Base-by-base conservation (phyloP, 2,113 vertebrate genomes). In the Solea senegalensis region DNA sequence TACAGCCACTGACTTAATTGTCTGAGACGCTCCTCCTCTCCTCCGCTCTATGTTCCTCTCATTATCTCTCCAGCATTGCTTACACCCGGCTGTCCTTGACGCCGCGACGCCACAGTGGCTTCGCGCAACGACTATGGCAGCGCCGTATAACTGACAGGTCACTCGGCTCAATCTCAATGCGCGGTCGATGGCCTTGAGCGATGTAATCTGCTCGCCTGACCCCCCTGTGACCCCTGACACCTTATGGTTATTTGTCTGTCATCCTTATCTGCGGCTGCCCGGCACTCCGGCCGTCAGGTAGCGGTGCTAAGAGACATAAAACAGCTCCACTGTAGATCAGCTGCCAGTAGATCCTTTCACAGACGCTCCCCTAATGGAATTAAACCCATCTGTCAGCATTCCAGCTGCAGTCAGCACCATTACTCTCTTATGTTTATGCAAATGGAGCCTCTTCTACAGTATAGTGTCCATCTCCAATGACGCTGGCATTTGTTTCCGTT, bases 301-400 rank as follows among this genome's bases (percentile, higher is more conserved):
- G 12, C 45, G 45, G 26, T 4, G 44, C 45, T 14, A 48, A 4
- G 56, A 43, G 21, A 52, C 54, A 60, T 68, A 50, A 64, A 71
- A 27, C 5, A 5, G 15, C 57, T 70, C 15, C 70, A 70, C 53
- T 61, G 39, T 48, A 61, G 72, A 71, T 80, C 77, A 66, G 67
- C 72, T 34, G 66, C 66, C 61, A 13, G 78, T 77, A 65, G 57
- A 11, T 69, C 65, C 67, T 70, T n/a, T 56, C 56, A 50, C 76
- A 52, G 74, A 16, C 46, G 69, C 64, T 83, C 84, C 74, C 86
- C 76, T 86, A 88, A 82, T 84, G 74, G 71, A 87, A 91, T 90
- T 84, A 88, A 89, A 87, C 5, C 70, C 72, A 76, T 85, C 57
- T 11, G 54, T 87, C 81, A 78, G 68, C 45, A 68, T 83, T 88